A percentile compares a stretch with the other conserved stretches of the same genome.
Evolutionary conservation across 2,888 invertebrate genomes (phyloP).

Genomic region (Atrina japonica): DNA sequence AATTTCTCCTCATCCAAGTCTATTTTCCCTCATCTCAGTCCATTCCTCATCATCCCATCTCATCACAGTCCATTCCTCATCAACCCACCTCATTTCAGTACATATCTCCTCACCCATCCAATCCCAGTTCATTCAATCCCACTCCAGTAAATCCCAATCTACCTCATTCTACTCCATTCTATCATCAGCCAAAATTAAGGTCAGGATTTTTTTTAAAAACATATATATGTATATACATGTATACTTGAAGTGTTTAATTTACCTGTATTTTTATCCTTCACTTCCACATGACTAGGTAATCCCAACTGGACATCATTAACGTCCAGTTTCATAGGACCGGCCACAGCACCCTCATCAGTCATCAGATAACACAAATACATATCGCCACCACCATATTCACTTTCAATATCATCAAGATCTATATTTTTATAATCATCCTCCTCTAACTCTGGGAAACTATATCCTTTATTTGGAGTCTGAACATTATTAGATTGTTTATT

Average conservation of each 20-base stretch:
- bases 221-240: too few species aligned
- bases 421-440: conserved; percentile 48
- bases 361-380: conserved; percentile 71
- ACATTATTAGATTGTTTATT: conserved; percentile 1
- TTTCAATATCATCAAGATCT: conserved; percentile 57
- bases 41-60: too few species aligned
- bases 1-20: too few species aligned
- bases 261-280: conserved; percentile 29
- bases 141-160: too few species aligned
- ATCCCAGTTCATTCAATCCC: too few species aligned
- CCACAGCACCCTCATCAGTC: conserved; percentile 69
- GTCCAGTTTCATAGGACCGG: conserved; percentile 73
- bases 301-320: conserved; percentile 68
- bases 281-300: conserved; percentile 45
- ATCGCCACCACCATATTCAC: conserved; percentile 61
- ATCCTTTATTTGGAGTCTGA: conserved; percentile 12
- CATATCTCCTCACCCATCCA: too few species aligned
- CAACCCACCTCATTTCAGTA: too few species aligned
- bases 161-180: too few species aligned
- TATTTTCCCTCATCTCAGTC: too few species aligned
- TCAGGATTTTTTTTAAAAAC: too few species aligned
- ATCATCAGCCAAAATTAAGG: too few species aligned
- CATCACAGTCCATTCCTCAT: too few species aligned
- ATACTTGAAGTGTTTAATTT: neutral
- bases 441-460: conserved; percentile 41